A percentile compares a stretch with the other conserved stretches of the same genome.
Evolutionary conservation across 2,113 vertebrate species (phyloP).

Genomic region (Pipra filicauda): DNA sequence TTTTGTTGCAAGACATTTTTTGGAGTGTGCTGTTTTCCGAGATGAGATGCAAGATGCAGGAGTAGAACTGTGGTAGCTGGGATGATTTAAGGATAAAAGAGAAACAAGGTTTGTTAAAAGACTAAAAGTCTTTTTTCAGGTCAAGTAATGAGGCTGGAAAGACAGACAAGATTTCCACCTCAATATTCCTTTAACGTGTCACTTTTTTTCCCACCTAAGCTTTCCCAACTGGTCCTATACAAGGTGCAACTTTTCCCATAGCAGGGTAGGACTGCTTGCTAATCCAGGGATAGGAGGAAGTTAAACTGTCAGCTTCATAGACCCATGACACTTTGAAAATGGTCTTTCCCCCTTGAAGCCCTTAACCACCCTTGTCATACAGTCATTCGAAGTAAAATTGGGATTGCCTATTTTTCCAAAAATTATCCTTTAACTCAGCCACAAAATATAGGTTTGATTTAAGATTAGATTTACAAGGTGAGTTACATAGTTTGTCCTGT

Average conservation of each 20-base stretch:
- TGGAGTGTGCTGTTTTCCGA: not conserved
- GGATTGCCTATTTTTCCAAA: not conserved
- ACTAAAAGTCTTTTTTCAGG: not conserved
- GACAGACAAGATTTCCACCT: not conserved
- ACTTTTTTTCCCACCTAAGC: not conserved
- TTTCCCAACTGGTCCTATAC: not conserved
- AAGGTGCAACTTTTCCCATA: not conserved
- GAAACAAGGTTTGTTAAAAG: not conserved
- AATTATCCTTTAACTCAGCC: not conserved
- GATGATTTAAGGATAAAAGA: not conserved
- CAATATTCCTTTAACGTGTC: not conserved
- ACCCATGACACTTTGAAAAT: not conserved
- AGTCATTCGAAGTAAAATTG: not conserved
- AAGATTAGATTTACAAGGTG: conserved; percentile 28
- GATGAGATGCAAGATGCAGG: not conserved
- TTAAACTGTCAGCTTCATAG: not conserved
- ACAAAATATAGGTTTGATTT: not conserved
- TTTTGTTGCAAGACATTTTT: not conserved
- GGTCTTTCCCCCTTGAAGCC: not conserved
- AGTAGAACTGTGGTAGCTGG: not conserved
- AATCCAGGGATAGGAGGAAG: not conserved
- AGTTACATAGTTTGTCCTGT: not conserved
- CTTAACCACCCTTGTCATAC: not conserved
- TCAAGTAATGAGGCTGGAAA: not conserved
- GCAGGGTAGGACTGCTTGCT: not conserved